Evolutionary conservation across 2,888 invertebrate genomes (phyloP).

Genomic region (Protophormia terraenovae): DNA sequence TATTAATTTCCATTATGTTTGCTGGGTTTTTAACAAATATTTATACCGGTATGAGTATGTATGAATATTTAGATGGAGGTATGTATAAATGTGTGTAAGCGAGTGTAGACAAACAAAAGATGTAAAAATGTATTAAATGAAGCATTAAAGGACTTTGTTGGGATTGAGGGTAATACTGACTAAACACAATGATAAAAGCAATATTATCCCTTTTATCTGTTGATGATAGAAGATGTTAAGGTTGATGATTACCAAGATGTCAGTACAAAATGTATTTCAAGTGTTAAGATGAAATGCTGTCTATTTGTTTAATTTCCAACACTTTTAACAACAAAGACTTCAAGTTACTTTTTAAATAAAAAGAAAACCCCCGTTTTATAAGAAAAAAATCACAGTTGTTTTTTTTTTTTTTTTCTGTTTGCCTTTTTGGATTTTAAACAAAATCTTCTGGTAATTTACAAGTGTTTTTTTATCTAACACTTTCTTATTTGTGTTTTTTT

Average conservation of each 20-base stretch:
- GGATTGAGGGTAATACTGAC: conserved; percentile 54
- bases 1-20: too few species aligned
- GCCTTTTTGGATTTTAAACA: background rate
- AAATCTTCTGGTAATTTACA: background rate
- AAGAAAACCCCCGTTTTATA: background rate
- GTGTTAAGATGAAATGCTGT: conserved; percentile 35
- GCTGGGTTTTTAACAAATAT: too few species aligned
- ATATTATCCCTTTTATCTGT: conserved; percentile 36
- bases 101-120: conserved; percentile 58
- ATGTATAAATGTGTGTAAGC: background rate
- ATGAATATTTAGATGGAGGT: conserved; percentile 9
- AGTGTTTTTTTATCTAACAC: conserved; percentile 38
- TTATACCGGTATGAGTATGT: background rate
- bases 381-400: background rate
- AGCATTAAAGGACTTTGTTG: conserved; percentile 76
- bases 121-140: conserved; percentile 78
- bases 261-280: conserved; percentile 28
- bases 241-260: conserved; percentile 42
- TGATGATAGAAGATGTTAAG: conserved; percentile 27
- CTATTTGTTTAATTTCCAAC: conserved; percentile 48
- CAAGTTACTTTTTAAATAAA: conserved; percentile 45
- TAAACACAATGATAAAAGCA: conserved; percentile 34
- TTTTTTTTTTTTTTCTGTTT: background rate
- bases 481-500: background rate
- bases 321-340: conserved; percentile 43